phyloP scores from a whole-genome alignment of 2,888 invertebrate genomes.

The Chloromyia formosa region DNA sequence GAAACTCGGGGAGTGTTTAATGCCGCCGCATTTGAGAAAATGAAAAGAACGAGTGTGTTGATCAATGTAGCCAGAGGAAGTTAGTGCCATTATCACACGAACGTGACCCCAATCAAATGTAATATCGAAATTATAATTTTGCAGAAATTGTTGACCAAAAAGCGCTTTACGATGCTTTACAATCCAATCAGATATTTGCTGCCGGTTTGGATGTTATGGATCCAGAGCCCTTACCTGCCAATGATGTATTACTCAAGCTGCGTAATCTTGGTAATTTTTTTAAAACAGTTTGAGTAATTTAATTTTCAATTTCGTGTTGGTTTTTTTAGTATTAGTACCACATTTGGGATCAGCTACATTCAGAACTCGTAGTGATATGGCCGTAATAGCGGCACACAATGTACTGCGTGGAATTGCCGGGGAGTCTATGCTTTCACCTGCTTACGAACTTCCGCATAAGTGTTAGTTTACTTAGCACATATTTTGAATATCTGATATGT shows the following conservation, averaged over 20 bases:
- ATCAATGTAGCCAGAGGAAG: conserved; percentile 77
- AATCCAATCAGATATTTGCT: conserved; percentile 76
- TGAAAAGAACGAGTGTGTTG: conserved; percentile 78
- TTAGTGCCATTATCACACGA: conserved; percentile 50
- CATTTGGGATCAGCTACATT: conserved; percentile 89
- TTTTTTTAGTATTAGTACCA: conserved; percentile 81
- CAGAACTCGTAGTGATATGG: conserved; percentile 81
- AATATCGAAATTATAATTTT: conserved; percentile 43
- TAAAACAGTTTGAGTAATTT: neutral
- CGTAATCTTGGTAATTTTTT: conserved; percentile 77
- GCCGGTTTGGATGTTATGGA: conserved; percentile 93
- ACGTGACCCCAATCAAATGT: neutral
- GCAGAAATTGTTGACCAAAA: conserved; percentile 78
- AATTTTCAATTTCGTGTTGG: conserved; percentile 16
- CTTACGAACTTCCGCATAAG: conserved; percentile 50
- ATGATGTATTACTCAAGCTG: conserved; percentile 78
- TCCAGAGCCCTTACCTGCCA: conserved; percentile 87
- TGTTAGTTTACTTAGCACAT: too few species aligned
- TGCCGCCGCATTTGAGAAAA: conserved; percentile 71
- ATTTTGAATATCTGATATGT: too few species aligned
- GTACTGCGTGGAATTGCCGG: conserved; percentile 78
- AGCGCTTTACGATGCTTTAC: conserved; percentile 81
- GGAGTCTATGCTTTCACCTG: conserved; percentile 73
- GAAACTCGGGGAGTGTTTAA: conserved; percentile 77
- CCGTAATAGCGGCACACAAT: conserved; percentile 79